Percentiles rank a stretch among this genome's conserved stretches.
Evolutionary conservation across 2,113 vertebrate species (phyloP).

Genomic region (Podiceps cristatus): DNA sequence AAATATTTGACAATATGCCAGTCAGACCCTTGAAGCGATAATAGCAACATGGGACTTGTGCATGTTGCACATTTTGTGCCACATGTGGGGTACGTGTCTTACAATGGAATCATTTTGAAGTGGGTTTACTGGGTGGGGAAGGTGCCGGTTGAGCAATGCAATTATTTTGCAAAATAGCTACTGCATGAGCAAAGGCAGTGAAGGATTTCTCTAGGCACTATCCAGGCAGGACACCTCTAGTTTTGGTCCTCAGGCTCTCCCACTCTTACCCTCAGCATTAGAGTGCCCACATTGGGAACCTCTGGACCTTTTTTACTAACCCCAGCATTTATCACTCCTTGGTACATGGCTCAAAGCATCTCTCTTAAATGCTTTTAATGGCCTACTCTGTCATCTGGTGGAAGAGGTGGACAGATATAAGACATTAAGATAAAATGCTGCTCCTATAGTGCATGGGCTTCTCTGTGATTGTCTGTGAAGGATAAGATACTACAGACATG

Average conservation of each 20-base stretch:
- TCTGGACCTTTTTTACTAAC: background rate
- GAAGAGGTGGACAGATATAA: background rate
- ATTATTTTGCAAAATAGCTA: background rate
- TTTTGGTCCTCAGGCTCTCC: background rate
- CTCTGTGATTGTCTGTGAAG: background rate
- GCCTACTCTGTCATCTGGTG: background rate
- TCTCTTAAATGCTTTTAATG: background rate
- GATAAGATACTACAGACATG: background rate
- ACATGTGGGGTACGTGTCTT: background rate
- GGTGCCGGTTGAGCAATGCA: background rate
- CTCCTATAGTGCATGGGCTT: background rate
- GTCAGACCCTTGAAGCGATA: conserved; percentile 2
- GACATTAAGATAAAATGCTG: background rate
- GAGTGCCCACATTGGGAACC: background rate
- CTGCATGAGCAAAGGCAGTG: background rate
- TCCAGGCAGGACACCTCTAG: background rate
- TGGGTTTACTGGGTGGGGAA: background rate
- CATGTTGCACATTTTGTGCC: background rate
- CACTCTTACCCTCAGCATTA: accelerated
- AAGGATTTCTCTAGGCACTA: background rate
- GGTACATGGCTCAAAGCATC: background rate
- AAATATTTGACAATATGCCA: conserved; percentile 59
- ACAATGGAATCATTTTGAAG: background rate
- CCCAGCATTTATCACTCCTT: background rate
- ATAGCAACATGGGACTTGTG: background rate